Evolutionary conservation across 2,888 invertebrate genomes (phyloP).

Genomic region (Dendrolimus houi): DNA sequence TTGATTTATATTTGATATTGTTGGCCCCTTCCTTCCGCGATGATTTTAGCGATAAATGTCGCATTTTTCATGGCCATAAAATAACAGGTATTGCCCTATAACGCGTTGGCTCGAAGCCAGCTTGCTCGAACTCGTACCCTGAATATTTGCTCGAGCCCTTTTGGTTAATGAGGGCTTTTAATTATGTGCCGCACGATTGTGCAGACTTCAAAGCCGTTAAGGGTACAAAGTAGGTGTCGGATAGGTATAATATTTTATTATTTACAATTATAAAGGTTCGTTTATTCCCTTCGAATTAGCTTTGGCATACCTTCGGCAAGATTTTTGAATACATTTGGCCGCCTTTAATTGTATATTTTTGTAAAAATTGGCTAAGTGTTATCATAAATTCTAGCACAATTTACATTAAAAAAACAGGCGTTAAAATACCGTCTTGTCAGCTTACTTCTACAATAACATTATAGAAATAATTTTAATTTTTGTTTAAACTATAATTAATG

Average conservation of each 20-base stretch:
- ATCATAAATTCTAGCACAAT: too few species aligned
- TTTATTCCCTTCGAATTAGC: neutral
- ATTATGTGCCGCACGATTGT: neutral
- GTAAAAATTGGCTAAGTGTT: too few species aligned
- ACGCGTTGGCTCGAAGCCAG: neutral
- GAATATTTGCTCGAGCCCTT: neutral
- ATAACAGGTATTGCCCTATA: neutral
- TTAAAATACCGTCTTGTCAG: too few species aligned
- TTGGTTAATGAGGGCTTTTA: neutral
- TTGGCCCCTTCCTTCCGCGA: too few species aligned
- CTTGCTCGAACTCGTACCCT: neutral
- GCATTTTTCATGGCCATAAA: neutral
- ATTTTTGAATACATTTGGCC: too few species aligned
- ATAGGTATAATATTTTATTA: neutral
- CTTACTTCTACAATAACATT: too few species aligned
- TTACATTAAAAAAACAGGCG: too few species aligned
- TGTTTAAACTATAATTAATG: too few species aligned
- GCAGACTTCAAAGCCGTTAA: neutral
- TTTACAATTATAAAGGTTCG: neutral
- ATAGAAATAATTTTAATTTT: too few species aligned
- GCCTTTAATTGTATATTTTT: too few species aligned
- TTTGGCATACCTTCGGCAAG: neutral
- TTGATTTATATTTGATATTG: too few species aligned
- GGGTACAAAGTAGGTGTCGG: neutral
- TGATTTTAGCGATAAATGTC: neutral